These are phyloP conservation scores for Lagodon rhomboides DNA, from an alignment of 2,797 vertebrate genomes.

Conservation along the genomic window DNA sequence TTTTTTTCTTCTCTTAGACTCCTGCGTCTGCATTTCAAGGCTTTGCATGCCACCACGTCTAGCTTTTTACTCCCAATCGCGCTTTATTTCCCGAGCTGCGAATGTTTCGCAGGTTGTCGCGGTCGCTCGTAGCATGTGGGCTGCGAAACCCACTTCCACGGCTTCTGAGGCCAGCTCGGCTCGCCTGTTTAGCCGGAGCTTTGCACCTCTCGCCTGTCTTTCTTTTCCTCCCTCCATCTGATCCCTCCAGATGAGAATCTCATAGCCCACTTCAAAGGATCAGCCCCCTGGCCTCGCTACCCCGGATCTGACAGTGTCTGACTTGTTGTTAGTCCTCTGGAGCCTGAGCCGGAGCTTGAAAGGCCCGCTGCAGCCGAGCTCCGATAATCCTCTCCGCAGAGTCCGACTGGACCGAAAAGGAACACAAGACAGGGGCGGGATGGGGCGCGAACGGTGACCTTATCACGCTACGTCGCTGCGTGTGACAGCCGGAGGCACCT, in stretches of 20 bases:
- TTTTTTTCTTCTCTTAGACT: slow-evolving; percentile 1
- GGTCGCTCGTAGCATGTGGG: slow-evolving; percentile 26
- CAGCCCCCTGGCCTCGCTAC: slow-evolving; percentile 72
- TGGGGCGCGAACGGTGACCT: slow-evolving; percentile 34
- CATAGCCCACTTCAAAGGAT: slow-evolving; percentile 82
- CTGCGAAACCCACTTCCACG: slow-evolving; percentile 34
- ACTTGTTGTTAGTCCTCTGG: slow-evolving; percentile 79
- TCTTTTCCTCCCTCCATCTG: slow-evolving; percentile 69
- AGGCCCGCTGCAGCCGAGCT: slow-evolving; percentile 68
- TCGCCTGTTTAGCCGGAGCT: slow-evolving; percentile 67
- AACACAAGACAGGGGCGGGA: slow-evolving; percentile 54
- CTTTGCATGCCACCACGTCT: background rate
- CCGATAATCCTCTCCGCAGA: slow-evolving; percentile 72
- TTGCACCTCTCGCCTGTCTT: slow-evolving; percentile 69
- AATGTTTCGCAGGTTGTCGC: slow-evolving; percentile 29
- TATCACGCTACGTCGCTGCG: slow-evolving; percentile 48
- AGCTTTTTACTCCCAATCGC: slow-evolving; percentile 25
- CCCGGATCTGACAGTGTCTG: slow-evolving; percentile 80
- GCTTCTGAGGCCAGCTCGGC: slow-evolving; percentile 50
- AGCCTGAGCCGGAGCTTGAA: slow-evolving; percentile 74
- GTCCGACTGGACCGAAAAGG: slow-evolving; percentile 68
- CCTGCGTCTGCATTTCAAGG: slow-evolving; percentile 11
- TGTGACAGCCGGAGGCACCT: slow-evolving; percentile 22
- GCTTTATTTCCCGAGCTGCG: slow-evolving; percentile 40
- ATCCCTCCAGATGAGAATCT: slow-evolving; percentile 78